Evolutionary conservation across 2,113 vertebrate species (phyloP).

Genomic region (Rana temporaria): DNA sequence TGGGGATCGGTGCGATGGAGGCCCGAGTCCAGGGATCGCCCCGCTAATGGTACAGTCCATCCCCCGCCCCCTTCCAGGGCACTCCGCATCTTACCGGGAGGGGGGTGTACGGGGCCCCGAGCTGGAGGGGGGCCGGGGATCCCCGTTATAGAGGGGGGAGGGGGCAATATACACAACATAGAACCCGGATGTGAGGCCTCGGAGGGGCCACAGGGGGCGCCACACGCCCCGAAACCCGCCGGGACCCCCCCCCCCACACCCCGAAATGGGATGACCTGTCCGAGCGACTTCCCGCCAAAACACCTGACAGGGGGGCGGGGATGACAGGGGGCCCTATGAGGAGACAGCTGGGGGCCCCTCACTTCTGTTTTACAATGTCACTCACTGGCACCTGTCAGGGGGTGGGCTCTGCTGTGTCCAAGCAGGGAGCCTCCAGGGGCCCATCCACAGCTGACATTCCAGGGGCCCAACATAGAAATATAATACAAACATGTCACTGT

Average conservation of each 20-base stretch:
- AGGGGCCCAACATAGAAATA: too few species aligned
- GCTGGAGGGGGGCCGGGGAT: slow-evolving; percentile 2
- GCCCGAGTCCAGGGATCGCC: not conserved
- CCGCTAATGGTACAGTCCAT: slow-evolving; percentile 61
- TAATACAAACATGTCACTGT: too few species aligned
- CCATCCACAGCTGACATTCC: too few species aligned
- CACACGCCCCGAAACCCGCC: not conserved
- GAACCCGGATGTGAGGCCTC: too few species aligned
- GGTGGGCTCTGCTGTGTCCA: too few species aligned
- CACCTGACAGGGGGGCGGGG: not conserved
- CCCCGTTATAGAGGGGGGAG: not conserved
- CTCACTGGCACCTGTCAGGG: too few species aligned
- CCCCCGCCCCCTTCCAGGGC: slow-evolving; percentile 54
- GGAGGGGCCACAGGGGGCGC: not conserved
- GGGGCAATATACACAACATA: too few species aligned
- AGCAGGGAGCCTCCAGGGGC: too few species aligned
- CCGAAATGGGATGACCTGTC: slow-evolving; percentile 25
- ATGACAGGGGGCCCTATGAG: not conserved
- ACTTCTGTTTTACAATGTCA: too few species aligned
- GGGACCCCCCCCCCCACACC: not conserved
- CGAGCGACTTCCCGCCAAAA: not conserved
- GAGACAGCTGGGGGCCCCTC: not conserved
- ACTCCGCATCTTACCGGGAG: slow-evolving; percentile 53
- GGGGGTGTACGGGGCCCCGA: too few species aligned
- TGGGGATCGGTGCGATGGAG: not conserved